Evolutionary conservation across 2,113 vertebrate genomes (phyloP), one percentile per base, ranked within the genome.

Genomic region (Cinclus cinclus): DNA sequence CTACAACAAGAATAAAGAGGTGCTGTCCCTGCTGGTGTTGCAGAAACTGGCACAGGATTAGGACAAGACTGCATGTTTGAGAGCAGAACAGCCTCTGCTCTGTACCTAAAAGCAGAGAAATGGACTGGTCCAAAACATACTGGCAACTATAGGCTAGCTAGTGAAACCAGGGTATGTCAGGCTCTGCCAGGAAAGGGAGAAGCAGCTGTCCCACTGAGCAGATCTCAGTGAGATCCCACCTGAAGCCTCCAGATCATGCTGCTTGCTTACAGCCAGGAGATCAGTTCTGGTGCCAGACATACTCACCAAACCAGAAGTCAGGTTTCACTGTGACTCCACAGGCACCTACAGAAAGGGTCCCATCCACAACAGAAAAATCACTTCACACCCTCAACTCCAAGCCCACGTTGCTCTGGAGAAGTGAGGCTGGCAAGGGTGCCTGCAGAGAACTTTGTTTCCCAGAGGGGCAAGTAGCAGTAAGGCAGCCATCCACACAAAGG

Each of bases 91-190:
- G 39, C 19, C 30, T 74, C 50, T 86, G 41, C 68, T 74, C 49
- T 70, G 11, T 13, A 35, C 9, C 63, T 49, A 44, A 41, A 53
- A 56, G 1, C 23, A 79, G 39, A 13, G 4, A 33, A 59, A 31
- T 0, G 1, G 14, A 28, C 1, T 65, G n/a, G 15, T 14, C 11
- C 15, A n/a, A 94, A 62, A 46, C 0, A 2, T 4, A 15, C 12
- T 21, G 25, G 41, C 35, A 35, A 15, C 13, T 5, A 31, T 2
- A 30, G 15, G 8, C 41, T 2, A 53, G 46, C 20, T 39, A n/a
- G 22, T 5, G 14, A 65, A 83, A 83, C 14, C 47, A 59, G 44
- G 53, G 23, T 4, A 59, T 1, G 0, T 4, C 41, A 31, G 33
- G 53, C 47, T 68, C 21, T 76, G 49, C 35, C 49, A 47, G 28